A percentile compares a stretch with the other conserved stretches of the same genome.
Conservation (phyloP, 2,113 vertebrate genomes). For the Spea bombifrons region DNA sequence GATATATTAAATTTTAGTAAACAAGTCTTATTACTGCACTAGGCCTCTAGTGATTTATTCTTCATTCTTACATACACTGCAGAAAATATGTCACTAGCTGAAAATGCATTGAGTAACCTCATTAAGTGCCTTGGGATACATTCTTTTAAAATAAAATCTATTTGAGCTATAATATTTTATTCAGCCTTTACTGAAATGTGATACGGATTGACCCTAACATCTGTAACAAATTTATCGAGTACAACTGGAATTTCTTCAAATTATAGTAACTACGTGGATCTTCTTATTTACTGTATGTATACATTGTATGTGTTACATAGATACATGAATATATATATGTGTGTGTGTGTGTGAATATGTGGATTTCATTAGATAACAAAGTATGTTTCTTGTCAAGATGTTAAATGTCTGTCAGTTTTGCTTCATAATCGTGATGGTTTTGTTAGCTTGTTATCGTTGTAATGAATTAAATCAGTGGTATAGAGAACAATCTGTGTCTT, state of each 20-base stretch:
- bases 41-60: constrained; percentile 13
- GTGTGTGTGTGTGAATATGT: constrained; percentile 41
- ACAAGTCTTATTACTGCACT: background rate
- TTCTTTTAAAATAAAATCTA: constrained; percentile 46
- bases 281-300: no score
- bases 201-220: constrained; percentile 52
- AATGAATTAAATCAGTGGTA: constrained; percentile 38
- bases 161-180: constrained; percentile 55
- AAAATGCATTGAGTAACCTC: constrained; percentile 31
- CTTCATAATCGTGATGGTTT: constrained; percentile 39
- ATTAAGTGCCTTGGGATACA: constrained; percentile 38
- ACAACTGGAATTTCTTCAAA: constrained; percentile 51
- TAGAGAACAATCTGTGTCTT: constrained; percentile 31
- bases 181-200: constrained; percentile 48
- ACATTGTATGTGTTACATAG: background rate
- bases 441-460: constrained; percentile 31
- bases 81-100: constrained; percentile 28
- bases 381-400: constrained; percentile 51
- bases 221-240: constrained; percentile 53
- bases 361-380: constrained; percentile 51
- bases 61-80: constrained; percentile 17
- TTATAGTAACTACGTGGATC: constrained; percentile 49
- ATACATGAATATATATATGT: constrained; percentile 47
- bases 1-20: background rate
- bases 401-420: constrained; percentile 35